Conservation (phyloP, 1,140 invertebrate genomes). For the Diplogasteroides magnus region DNA sequence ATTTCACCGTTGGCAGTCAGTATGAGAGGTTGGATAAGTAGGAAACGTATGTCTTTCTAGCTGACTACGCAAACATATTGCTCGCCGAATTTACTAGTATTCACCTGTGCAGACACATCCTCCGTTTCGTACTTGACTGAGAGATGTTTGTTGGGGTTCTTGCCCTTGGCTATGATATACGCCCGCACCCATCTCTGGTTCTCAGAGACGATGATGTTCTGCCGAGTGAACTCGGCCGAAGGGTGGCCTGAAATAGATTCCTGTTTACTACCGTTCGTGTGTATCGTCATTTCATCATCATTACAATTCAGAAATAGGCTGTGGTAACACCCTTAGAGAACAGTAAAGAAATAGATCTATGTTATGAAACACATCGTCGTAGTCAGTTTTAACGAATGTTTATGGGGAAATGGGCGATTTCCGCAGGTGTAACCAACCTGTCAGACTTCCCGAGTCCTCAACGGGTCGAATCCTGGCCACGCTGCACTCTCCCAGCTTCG, state of each 20-base stretch:
- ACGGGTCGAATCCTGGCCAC: conserved; percentile 18
- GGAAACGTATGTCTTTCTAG: too few relatives aligned
- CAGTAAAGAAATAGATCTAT: too few relatives aligned
- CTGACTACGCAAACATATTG: too few relatives aligned
- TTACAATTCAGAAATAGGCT: too few relatives aligned
- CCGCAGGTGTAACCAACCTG: conserved; percentile 7
- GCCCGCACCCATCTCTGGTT: conserved; percentile 13
- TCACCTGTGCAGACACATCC: conserved; percentile 22
- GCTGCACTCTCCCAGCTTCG: conserved; percentile 15
- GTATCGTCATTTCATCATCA: too few relatives aligned
- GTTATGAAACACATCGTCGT: too few relatives aligned
- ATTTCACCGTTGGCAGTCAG: too few relatives aligned
- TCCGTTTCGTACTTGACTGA: conserved; percentile 21
- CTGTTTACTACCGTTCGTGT: too few relatives aligned
- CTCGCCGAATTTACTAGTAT: neutral
- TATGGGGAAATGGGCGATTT: conserved; percentile 20
- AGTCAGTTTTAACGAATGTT: too few relatives aligned
- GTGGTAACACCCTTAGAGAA: too few relatives aligned
- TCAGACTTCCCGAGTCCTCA: conserved; percentile 9
- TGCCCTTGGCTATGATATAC: conserved; percentile 15
- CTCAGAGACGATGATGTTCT: conserved; percentile 18
- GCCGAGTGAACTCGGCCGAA: too few relatives aligned
- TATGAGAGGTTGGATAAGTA: too few relatives aligned
- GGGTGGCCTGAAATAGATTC: conserved; percentile 12
- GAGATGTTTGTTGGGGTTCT: conserved; percentile 4